Evolutionary conservation across 1,140 invertebrate species (phyloP).

Genomic region (Calephelis nemesis): DNA sequence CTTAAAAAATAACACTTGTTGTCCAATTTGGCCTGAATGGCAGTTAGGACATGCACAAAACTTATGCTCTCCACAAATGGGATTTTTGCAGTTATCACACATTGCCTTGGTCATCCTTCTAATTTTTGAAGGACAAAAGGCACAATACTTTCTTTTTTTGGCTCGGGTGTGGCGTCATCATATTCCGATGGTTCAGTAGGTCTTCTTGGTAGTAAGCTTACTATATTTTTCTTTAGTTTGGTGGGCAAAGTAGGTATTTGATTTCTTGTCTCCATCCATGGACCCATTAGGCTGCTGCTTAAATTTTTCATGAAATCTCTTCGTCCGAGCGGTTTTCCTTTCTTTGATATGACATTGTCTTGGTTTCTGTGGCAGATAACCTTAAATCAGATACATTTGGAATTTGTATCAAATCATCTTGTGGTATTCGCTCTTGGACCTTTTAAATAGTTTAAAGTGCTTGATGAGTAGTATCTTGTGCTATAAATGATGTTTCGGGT

Average conservation of each 20-base stretch:
- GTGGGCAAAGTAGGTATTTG: too few species aligned
- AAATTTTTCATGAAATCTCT: neutral
- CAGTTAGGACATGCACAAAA: conserved; percentile 24
- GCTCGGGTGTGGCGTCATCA: conserved; percentile 19
- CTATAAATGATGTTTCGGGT: too few species aligned
- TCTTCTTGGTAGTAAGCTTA: neutral
- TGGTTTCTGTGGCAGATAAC: too few species aligned
- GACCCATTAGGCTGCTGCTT: neutral
- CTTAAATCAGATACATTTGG: too few species aligned
- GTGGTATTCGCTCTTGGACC: too few species aligned
- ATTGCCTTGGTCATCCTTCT: conserved; percentile 30
- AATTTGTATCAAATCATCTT: too few species aligned
- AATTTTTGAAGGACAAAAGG: conserved; percentile 30
- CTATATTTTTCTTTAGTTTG: conserved; percentile 4
- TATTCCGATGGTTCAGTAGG: neutral
- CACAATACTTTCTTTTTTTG: conserved; percentile 26
- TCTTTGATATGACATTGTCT: conserved; percentile 28
- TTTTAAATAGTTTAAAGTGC: too few species aligned
- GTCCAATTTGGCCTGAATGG: neutral
- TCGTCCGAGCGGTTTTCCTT: conserved; percentile 28
- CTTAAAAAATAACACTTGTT: conserved; percentile 18
- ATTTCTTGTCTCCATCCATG: too few species aligned
- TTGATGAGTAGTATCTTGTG: too few species aligned
- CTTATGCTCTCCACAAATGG: conserved; percentile 32
- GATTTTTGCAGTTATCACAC: conserved; percentile 26